phyloP scores from a whole-genome alignment of 2,113 vertebrate species.

The Hemiprocne comata region DNA sequence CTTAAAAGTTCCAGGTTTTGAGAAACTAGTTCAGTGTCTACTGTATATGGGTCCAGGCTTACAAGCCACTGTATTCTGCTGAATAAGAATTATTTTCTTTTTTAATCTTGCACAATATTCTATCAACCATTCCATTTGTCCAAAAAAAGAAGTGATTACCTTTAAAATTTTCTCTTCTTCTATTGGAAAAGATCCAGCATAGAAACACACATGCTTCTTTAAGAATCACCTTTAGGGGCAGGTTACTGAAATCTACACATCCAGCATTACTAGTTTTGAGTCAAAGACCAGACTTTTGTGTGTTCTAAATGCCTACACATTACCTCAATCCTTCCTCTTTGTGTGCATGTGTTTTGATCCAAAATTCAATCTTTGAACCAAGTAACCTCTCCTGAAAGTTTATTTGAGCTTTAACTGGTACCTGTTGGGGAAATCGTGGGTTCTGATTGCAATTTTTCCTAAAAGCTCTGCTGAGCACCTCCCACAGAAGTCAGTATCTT shows the following conservation, averaged over 20 bases:
- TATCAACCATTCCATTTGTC: background rate
- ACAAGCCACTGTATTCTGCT: background rate
- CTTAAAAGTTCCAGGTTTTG: background rate
- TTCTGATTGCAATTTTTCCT: background rate
- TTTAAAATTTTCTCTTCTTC: background rate
- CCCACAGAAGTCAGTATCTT: background rate
- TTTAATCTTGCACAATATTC: background rate
- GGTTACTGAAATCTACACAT: background rate
- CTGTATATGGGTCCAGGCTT: background rate
- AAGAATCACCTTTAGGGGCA: background rate
- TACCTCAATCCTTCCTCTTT: background rate
- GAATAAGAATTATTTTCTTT: background rate
- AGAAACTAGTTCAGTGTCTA: background rate
- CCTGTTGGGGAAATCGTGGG: background rate
- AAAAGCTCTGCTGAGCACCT: background rate
- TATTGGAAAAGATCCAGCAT: background rate
- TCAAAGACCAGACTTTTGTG: background rate
- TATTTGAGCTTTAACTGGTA: background rate
- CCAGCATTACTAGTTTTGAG: background rate
- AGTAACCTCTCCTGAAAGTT: background rate
- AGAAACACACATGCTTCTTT: background rate
- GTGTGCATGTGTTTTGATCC: background rate
- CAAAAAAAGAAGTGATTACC: background rate
- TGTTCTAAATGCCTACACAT: background rate
- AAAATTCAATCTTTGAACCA: background rate